Evolutionary conservation across 2,113 vertebrate species (phyloP).

Genomic region (Gymnogyps californianus): DNA sequence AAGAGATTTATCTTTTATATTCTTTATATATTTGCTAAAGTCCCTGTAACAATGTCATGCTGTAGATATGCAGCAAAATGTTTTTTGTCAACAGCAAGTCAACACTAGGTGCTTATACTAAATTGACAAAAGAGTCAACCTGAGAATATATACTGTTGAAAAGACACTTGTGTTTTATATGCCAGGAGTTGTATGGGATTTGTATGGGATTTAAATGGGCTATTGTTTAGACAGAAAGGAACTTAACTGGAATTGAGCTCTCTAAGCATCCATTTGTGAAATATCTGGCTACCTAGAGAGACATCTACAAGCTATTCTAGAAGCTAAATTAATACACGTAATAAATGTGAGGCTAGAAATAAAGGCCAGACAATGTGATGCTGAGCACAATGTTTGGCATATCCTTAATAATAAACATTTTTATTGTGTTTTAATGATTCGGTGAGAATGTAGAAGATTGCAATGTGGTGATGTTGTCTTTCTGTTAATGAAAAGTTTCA

Average conservation of each 20-base stretch:
- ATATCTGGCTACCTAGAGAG: conserved; percentile 2
- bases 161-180: neutral
- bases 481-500: neutral
- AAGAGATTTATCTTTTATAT: neutral
- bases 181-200: neutral
- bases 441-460: neutral
- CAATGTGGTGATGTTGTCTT: neutral
- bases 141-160: conserved; percentile 3
- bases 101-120: neutral
- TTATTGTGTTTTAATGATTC: neutral
- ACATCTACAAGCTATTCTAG: neutral
- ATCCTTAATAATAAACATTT: neutral
- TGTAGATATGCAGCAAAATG: neutral
- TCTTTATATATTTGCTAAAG: neutral
- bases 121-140: neutral
- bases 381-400: neutral
- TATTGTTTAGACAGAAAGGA: neutral
- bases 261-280: neutral
- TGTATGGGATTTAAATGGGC: neutral
- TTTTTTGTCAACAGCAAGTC: neutral
- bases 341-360: neutral
- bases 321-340: neutral
- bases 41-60: neutral
- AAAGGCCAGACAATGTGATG: neutral
- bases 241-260: neutral